Evolutionary conservation across 2,888 invertebrate genomes (phyloP), one percentile per base, ranked within the genome.

Genomic region (Tinea semifulvella): DNA sequence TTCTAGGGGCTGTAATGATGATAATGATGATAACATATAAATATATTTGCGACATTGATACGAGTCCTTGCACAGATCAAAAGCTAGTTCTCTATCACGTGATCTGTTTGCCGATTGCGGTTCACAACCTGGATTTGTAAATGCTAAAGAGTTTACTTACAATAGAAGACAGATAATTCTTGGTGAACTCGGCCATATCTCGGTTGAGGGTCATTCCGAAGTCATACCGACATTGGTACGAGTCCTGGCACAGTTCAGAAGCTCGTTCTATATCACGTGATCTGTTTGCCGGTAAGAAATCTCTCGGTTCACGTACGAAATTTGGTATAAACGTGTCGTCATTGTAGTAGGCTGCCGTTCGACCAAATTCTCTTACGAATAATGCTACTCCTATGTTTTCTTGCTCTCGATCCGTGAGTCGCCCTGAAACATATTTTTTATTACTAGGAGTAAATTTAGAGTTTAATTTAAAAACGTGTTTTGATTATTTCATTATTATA

Each of bases 1-100:
- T n/a, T n/a, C n/a, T n/a, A n/a, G n/a, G n/a, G n/a, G n/a, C n/a
- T n/a, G n/a, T n/a, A n/a, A n/a, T n/a, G n/a, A n/a, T n/a, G n/a
- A n/a, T n/a, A n/a, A n/a, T n/a, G n/a, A n/a, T n/a, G n/a, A n/a
- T n/a, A n/a, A n/a, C n/a, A n/a, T n/a, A n/a, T n/a, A n/a, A n/a
- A n/a, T n/a, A n/a, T n/a, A n/a, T n/a, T n/a, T n/a, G n/a, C 88
- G 85, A 66, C 96, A 96, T 59, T 94, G 93, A 64, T 91, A 91
- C 1, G 89, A 89, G 44, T 90, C 88, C 40, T 90, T 90, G 56
- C 95, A 96, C 8, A 92, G 69, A 42, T 88, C 86, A 38, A 83
- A 72, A 0, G 92, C 91, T 40, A 83, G 73, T 1, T 73, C 68
- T 22, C 88, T 77, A 52, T 90, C 89, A 6, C 81, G 70, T 0